Conservation (phyloP, 2,888 invertebrate genomes). For the Anthophora plumipes region DNA sequence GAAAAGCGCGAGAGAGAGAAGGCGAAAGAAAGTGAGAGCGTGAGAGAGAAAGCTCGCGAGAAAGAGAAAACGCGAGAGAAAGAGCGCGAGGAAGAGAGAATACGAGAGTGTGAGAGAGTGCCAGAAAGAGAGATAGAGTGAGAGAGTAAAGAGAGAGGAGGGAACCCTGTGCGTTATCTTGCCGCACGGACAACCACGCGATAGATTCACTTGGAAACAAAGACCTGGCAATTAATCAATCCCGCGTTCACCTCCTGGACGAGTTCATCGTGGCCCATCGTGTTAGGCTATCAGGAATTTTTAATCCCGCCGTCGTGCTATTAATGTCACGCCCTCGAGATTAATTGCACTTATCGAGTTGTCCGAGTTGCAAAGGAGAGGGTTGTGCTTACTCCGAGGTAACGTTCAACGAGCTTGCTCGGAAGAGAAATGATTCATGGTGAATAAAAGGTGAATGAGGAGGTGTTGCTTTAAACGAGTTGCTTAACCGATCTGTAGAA, state of each 20-base stretch:
- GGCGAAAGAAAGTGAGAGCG: too few relatives aligned
- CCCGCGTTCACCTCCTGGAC: slow-evolving; percentile 14
- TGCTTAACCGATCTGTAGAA: too few relatives aligned
- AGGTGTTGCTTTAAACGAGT: neutral
- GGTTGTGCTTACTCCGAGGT: neutral
- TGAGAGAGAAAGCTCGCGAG: too few relatives aligned
- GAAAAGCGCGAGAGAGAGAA: too few relatives aligned
- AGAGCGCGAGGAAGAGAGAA: too few relatives aligned
- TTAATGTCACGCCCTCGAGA: slow-evolving; percentile 65
- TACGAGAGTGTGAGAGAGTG: too few relatives aligned
- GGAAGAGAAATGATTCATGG: slow-evolving; percentile 2
- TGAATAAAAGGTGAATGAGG: neutral
- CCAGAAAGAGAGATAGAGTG: too few relatives aligned
- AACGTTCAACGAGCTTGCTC: neutral
- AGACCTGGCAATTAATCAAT: slow-evolving; percentile 53
- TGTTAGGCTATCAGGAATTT: slow-evolving; percentile 63
- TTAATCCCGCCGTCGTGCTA: slow-evolving; percentile 58
- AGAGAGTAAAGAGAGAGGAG: too few relatives aligned
- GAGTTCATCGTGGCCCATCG: slow-evolving; percentile 53
- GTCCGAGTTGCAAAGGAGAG: slow-evolving; percentile 6
- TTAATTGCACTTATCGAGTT: slow-evolving; percentile 65
- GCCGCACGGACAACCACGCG: slow-evolving; percentile 27
- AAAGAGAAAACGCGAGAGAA: too few relatives aligned
- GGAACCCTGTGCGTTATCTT: slow-evolving; percentile 50
- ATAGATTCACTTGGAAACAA: slow-evolving; percentile 55